These are phyloP conservation scores for Brachirus orientalis DNA, from an alignment of 2,113 vertebrate species.

Conservation along the genomic window DNA sequence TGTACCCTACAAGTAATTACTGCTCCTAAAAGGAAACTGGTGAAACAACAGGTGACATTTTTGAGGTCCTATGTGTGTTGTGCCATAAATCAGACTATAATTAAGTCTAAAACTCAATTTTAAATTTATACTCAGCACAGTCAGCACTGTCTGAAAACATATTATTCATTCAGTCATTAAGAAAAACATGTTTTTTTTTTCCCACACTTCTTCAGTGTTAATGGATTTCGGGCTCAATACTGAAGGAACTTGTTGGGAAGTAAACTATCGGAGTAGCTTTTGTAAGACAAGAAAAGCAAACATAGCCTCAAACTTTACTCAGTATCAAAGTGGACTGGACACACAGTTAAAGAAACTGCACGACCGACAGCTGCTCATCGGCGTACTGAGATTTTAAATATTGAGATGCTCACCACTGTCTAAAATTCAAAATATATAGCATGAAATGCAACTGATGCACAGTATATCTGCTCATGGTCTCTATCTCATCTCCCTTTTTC, in stretches of 20 bases:
- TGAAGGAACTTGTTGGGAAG: too few relatives aligned
- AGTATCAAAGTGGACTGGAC: constrained; percentile 2
- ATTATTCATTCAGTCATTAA: not conserved
- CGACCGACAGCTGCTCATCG: too few relatives aligned
- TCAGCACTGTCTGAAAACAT: not conserved
- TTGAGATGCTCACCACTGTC: too few relatives aligned
- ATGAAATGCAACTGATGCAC: too few relatives aligned
- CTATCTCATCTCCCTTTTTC: too few relatives aligned
- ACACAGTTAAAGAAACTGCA: too few relatives aligned
- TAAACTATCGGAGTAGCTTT: too few relatives aligned
- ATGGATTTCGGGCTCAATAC: too few relatives aligned
- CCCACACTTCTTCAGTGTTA: not conserved
- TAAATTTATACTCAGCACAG: not conserved
- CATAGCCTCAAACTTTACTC: not conserved
- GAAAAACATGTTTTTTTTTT: not conserved
- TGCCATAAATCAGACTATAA: not conserved
- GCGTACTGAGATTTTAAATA: too few relatives aligned
- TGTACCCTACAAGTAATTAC: not conserved
- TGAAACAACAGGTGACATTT: not conserved
- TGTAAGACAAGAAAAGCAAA: too few relatives aligned
- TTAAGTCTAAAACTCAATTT: not conserved
- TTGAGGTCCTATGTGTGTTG: not conserved
- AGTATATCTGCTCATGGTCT: too few relatives aligned
- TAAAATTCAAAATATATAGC: too few relatives aligned
- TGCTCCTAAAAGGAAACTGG: not conserved